These are phyloP conservation scores for mouse (Mus musculus) DNA, from an alignment of 2,113 vertebrate genomes.

Conservation along the genomic window GRCm39 chr13:90178001-90178500, in stretches of 20 bases:
- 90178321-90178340: conserved; percentile 11
- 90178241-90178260: background rate
- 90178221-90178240: background rate
- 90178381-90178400: background rate
- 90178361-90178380: background rate
- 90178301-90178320: background rate
- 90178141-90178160: too few relatives aligned
- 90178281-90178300: background rate
- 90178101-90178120: background rate
- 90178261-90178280: background rate
- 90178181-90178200: background rate
- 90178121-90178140: rapidly evolving
- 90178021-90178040: background rate
- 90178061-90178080: background rate
- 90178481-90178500: background rate
- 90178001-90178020: background rate
- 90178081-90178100: background rate
- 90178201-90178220: background rate
- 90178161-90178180: background rate
- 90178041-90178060: background rate
- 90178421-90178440: background rate
- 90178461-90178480: background rate
- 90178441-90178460: background rate
- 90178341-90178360: conserved; percentile 37
- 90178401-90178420: background rate